Percentiles rank a stretch among this genome's conserved stretches.
Evolutionary conservation across 2,888 invertebrate genomes (phyloP).

Genomic region (Venustoraphidia nigricollis): DNA sequence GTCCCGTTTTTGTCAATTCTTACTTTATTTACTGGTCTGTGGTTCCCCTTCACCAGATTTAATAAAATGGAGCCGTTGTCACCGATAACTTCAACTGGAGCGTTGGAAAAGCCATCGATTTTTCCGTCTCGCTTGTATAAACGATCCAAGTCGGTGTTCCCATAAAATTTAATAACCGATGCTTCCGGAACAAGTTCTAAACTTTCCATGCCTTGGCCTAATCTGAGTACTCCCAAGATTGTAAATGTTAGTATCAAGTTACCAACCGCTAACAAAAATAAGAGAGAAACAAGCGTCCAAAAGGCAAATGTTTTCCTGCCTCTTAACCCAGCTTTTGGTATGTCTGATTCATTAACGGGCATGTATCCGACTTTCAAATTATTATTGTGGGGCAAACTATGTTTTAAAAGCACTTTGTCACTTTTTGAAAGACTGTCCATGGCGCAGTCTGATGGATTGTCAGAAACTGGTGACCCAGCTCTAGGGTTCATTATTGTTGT

Average conservation of each 20-base stretch:
- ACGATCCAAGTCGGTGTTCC: slow-evolving; percentile 58
- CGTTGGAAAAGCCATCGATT: slow-evolving; percentile 39
- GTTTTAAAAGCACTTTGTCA: slow-evolving; percentile 21
- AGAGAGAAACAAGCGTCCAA: slow-evolving; percentile 58
- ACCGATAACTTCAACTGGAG: slow-evolving; percentile 33
- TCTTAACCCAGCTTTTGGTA: slow-evolving; percentile 23
- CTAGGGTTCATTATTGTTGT: slow-evolving; percentile 7
- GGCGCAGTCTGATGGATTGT: slow-evolving; percentile 22
- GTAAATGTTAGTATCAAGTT: slow-evolving; percentile 68
- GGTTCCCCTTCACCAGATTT: slow-evolving; percentile 23
- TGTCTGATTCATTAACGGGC: slow-evolving; percentile 21
- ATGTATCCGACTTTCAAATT: slow-evolving; percentile 24
- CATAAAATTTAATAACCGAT: slow-evolving; percentile 62
- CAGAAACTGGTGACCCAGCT: slow-evolving; percentile 21
- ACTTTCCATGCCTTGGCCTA: slow-evolving; percentile 74
- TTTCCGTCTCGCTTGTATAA: slow-evolving; percentile 59
- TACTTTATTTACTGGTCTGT: slow-evolving; percentile 28
- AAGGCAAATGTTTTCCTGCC: slow-evolving; percentile 54
- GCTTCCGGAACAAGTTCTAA: slow-evolving; percentile 66
- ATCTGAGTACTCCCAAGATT: slow-evolving; percentile 61
- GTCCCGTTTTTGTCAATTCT: slow-evolving; percentile 50
- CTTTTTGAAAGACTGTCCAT: slow-evolving; percentile 21
- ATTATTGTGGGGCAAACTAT: slow-evolving; percentile 19
- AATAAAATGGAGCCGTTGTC: slow-evolving; percentile 25
- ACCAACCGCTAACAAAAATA: slow-evolving; percentile 59